Evolutionary conservation across 92 coral and sea anemone species (phyloP).

Genomic region (Porites lobata): DNA sequence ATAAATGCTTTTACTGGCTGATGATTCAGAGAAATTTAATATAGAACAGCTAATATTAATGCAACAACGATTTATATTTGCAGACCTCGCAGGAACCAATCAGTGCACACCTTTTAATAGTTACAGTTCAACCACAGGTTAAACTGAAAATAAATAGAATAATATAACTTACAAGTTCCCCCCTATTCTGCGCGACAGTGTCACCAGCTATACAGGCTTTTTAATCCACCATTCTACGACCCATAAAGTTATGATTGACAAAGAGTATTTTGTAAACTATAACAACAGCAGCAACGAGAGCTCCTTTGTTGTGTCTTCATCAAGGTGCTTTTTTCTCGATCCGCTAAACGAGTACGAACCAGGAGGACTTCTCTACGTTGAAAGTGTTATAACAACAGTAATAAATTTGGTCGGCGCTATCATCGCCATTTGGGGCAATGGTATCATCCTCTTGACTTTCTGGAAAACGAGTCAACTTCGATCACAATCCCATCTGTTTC

Average conservation of each 20-base stretch:
- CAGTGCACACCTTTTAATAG: too few relatives aligned
- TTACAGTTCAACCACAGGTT: too few relatives aligned
- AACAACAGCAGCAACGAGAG: slow-evolving; percentile 19
- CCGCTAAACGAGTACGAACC: slow-evolving; percentile 14
- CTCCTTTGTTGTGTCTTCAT: background rate
- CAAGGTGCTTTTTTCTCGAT: slow-evolving; percentile 28
- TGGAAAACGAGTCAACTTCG: slow-evolving; percentile 62
- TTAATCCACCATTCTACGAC: too few relatives aligned
- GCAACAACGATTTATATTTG: too few relatives aligned
- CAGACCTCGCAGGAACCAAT: too few relatives aligned
- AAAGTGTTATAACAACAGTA: slow-evolving; percentile 37
- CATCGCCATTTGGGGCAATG: slow-evolving; percentile 56
- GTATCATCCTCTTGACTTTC: slow-evolving; percentile 56
- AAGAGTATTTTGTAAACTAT: background rate
- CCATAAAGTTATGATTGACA: background rate
- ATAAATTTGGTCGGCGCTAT: slow-evolving; percentile 49
- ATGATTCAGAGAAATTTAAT: too few relatives aligned
- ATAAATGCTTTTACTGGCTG: too few relatives aligned
- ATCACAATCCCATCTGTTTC: slow-evolving; percentile 55
- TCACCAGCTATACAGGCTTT: too few relatives aligned
- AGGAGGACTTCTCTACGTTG: slow-evolving; percentile 30
- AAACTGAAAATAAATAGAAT: too few relatives aligned
- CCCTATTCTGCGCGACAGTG: too few relatives aligned
- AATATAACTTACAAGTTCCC: too few relatives aligned
- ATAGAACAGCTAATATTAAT: too few relatives aligned